These are phyloP conservation scores for Phacellophora camtschatica DNA, from an alignment of 30 jellyfish, hydroid and myxozoan genomes.

Conservation along the genomic window DNA sequence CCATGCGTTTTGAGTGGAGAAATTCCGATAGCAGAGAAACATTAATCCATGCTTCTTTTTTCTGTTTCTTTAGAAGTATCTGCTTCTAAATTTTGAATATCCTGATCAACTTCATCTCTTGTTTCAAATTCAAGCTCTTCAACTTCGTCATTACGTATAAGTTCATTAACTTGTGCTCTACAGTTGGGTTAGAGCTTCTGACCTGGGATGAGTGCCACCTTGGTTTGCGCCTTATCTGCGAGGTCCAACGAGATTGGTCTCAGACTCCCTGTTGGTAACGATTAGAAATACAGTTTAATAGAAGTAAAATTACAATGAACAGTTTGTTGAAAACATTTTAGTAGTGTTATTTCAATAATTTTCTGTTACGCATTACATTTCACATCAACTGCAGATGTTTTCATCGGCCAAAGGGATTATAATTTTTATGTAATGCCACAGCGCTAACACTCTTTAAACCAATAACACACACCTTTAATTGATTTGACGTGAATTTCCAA, in stretches of 20 bases:
- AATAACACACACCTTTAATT: neutral
- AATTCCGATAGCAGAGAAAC: constrained; percentile 21
- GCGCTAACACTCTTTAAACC: too few species aligned
- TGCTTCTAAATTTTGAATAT: neutral
- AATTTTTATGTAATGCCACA: too few species aligned
- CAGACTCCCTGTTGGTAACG: too few species aligned
- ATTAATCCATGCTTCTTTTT: neutral
- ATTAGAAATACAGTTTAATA: too few species aligned
- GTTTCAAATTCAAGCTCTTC: neutral
- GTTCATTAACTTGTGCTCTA: neutral
- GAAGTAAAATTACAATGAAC: too few species aligned
- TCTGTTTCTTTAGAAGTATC: neutral
- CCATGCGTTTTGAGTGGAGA: constrained; percentile 51
- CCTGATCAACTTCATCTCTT: neutral
- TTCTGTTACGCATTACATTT: too few species aligned
- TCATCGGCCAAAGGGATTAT: too few species aligned
- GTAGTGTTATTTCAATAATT: too few species aligned
- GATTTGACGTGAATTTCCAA: neutral
- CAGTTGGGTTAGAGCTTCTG: constrained; percentile 49
- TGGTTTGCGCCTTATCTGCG: neutral
- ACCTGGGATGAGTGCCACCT: constrained; percentile 39
- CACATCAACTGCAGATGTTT: too few species aligned
- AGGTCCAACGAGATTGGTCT: neutral
- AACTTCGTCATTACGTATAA: neutral
- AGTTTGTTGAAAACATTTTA: too few species aligned